These are phyloP conservation scores for Seladonia tumulorum DNA, from an alignment of 2,888 invertebrate species.

Conservation along the genomic window DNA sequence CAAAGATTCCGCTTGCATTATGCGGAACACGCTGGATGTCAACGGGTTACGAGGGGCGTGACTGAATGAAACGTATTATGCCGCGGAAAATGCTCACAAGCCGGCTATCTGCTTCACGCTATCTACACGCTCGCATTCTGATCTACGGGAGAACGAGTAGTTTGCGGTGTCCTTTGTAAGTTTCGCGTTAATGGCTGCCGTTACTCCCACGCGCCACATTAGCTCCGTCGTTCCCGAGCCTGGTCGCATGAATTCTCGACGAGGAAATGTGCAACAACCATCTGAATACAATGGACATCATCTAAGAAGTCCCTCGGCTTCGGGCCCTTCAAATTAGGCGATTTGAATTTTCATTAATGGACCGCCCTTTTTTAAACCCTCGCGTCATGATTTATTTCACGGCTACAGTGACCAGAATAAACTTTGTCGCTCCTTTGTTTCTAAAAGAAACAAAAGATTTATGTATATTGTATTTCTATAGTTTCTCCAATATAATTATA, in stretches of 20 bases:
- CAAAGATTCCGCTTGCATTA: neutral
- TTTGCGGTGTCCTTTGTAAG: slow-evolving; percentile 59
- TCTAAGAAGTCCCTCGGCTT: neutral
- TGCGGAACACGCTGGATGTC: neutral
- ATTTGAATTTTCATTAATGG: slow-evolving; percentile 54
- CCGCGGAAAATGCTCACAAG: slow-evolving; percentile 44
- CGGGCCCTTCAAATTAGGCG: slow-evolving; percentile 17
- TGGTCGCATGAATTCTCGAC: slow-evolving; percentile 6
- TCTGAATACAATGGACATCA: slow-evolving; percentile 61
- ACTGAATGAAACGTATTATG: slow-evolving; percentile 53
- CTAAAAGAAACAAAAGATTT: too few relatives aligned
- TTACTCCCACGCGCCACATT: slow-evolving; percentile 66
- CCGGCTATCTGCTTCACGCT: slow-evolving; percentile 23
- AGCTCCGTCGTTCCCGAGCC: slow-evolving; percentile 35
- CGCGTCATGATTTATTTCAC: neutral
- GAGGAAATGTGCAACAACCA: slow-evolving; percentile 34
- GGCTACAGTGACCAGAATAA: neutral
- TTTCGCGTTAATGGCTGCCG: slow-evolving; percentile 51
- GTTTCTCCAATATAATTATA: too few relatives aligned
- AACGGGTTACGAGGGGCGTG: slow-evolving; percentile 29
- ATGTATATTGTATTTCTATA: too few relatives aligned
- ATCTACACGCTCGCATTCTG: slow-evolving; percentile 28
- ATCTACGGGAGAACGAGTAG: slow-evolving; percentile 32
- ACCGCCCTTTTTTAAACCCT: neutral
- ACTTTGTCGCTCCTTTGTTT: too few relatives aligned